Evolutionary conservation across 1,140 invertebrate genomes (phyloP), one percentile per base, ranked within the genome.

Genomic region (Hyles euphorbiae): DNA sequence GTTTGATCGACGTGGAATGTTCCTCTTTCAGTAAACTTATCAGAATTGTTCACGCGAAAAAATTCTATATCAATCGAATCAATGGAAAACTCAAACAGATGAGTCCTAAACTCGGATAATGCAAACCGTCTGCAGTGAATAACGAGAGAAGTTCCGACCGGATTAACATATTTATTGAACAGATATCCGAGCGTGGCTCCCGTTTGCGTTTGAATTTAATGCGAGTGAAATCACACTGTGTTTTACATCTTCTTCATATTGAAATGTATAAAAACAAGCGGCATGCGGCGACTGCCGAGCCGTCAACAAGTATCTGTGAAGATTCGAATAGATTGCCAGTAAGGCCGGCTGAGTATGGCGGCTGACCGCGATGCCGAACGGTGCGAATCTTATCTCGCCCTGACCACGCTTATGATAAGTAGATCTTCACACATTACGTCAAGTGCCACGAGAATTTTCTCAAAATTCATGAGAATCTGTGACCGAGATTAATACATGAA

Each of bases 331-430:
- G 58, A 64, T 32, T 59, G 55, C 45, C 51, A n/a, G 36, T 11
- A 46, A 32, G 65, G 65, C 46, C 57, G 9, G 10, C 36, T 5
- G 34, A 54, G 58, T 58, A 9, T 65, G 70, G 64, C 46, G 57
- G 57, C 7, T 70, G 76, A 63, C 78, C 81, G 75, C 67, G 70
- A 80, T 81, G 74, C 34, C 70, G 76, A 80, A 47, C 68, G 63
- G 66, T 71, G 81, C 77, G 81, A 62, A 69, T 81, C 80, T 57
- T 50, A 54, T 22, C 32, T 22, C 36, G 40, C 3, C 53, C 22
- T 45, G 53, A 44, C 40, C 53, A 45, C 40, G 5, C 22, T 32
- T 54, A 51, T 3, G 8, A 32, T 32, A 43, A 12, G n/a, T 44
- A 53, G n/a, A 34, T 34, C 10, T 46, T n/a, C 40, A 47, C 45